A percentile compares a stretch with the other conserved stretches of the same genome.
phyloP scores from a whole-genome alignment of 2,888 invertebrate genomes.

The Rapana venosa region DNA sequence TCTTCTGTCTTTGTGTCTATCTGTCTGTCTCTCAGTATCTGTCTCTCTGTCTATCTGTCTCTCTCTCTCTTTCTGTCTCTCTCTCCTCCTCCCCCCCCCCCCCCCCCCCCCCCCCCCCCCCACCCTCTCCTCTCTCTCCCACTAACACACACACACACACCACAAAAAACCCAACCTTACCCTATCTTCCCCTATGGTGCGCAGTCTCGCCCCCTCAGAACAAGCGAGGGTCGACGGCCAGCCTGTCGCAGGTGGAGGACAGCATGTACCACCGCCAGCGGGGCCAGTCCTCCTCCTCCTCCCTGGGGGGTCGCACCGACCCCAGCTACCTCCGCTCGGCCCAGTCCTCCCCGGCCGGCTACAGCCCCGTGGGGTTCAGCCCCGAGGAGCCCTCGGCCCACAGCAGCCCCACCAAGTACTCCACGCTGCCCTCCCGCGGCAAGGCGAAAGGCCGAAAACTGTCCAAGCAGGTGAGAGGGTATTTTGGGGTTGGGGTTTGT shows the following conservation, averaged over 20 bases:
- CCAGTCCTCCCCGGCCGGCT: constrained; percentile 62
- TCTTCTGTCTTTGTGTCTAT: too few species aligned
- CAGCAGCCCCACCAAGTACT: constrained; percentile 63
- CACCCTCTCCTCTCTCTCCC: too few species aligned
- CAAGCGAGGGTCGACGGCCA: constrained; percentile 74
- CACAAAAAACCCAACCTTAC: too few species aligned
- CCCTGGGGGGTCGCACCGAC: constrained; percentile 62
- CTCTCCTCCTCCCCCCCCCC: not conserved
- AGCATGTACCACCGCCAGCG: constrained; percentile 61
- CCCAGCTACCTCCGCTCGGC: constrained; percentile 55
- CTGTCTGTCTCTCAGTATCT: not conserved
- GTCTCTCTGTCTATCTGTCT: not conserved
- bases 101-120: not conserved
- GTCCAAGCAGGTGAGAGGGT: constrained; percentile 53
- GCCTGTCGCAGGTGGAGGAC: constrained; percentile 74
- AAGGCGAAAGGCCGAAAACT: constrained; percentile 60
- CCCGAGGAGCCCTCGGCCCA: constrained; percentile 53
- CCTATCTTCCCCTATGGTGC: not conserved
- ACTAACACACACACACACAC: too few species aligned
- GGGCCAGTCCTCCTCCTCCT: constrained; percentile 65
- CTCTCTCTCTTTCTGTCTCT: not conserved
- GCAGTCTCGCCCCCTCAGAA: constrained; percentile 61
- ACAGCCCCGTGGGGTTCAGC: constrained; percentile 59
- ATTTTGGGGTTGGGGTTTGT: too few species aligned
- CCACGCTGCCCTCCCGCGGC: constrained; percentile 58